Conservation (phyloP, 2,797 vertebrate species). For the Pseudotriccus pelzelni region DNA sequence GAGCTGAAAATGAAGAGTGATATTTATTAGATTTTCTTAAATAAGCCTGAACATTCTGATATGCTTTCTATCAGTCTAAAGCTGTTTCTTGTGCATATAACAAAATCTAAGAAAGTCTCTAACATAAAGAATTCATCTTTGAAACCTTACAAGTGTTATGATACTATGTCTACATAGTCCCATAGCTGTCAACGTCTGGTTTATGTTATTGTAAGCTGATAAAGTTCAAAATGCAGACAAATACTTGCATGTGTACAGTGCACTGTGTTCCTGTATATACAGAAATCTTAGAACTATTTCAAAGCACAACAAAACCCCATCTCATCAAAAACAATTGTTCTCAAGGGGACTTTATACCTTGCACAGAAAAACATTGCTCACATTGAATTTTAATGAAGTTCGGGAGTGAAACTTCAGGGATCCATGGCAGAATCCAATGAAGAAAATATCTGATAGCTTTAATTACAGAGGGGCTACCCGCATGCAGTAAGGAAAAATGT, state of each 20-base stretch:
- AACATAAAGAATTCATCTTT: not conserved
- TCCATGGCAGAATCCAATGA: not conserved
- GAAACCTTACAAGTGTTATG: not conserved
- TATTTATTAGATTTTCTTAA: not conserved
- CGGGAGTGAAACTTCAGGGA: not conserved
- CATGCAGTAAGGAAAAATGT: not conserved
- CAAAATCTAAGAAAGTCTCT: not conserved
- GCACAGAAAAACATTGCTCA: not conserved
- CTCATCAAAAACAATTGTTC: not conserved
- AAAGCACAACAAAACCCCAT: not conserved
- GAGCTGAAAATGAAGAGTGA: not conserved
- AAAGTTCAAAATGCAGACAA: not conserved
- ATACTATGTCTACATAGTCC: not conserved
- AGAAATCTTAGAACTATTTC: not conserved
- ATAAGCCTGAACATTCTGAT: not conserved
- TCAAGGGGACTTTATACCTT: not conserved
- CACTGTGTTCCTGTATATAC: not conserved
- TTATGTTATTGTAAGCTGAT: not conserved
- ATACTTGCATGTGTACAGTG: not conserved
- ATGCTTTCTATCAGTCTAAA: not conserved
- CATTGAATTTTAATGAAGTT: slow-evolving; percentile 18
- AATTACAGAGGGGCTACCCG: not conserved
- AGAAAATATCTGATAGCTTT: not conserved
- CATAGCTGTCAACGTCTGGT: not conserved
- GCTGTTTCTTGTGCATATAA: not conserved